These are phyloP conservation scores for Odobenus rosmarus DNA, from an alignment of 2,113 vertebrate genomes.

Conservation along the genomic window DNA sequence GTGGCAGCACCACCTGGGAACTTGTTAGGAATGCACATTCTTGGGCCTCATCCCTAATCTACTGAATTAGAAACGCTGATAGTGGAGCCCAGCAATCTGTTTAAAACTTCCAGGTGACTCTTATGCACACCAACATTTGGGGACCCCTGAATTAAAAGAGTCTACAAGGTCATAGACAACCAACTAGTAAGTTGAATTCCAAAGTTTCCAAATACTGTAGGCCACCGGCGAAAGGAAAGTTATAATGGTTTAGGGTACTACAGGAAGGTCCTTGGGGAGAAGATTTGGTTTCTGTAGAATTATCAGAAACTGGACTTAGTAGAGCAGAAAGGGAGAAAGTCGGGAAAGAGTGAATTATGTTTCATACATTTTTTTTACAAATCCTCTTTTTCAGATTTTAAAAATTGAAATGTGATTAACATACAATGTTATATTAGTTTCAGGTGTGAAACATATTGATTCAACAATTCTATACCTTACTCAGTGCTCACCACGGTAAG, in stretches of 20 bases:
- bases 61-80: neutral
- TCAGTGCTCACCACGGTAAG: neutral
- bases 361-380: neutral
- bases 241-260: neutral
- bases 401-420: neutral
- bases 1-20: neutral
- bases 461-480: neutral
- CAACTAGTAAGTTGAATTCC: neutral
- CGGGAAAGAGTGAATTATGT: neutral
- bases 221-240: neutral
- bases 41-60: neutral
- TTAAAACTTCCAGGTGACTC: neutral
- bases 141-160: neutral
- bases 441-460: neutral
- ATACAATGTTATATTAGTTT: neutral
- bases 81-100: neutral
- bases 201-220: neutral
- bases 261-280: neutral
- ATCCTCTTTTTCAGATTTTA: neutral
- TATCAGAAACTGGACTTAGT: neutral
- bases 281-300: neutral
- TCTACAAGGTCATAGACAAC: neutral
- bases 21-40: neutral
- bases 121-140: neutral
- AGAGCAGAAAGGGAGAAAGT: neutral